Evolutionary conservation across 2,113 vertebrate species (phyloP).

Genomic region (Aegypius monachus): DNA sequence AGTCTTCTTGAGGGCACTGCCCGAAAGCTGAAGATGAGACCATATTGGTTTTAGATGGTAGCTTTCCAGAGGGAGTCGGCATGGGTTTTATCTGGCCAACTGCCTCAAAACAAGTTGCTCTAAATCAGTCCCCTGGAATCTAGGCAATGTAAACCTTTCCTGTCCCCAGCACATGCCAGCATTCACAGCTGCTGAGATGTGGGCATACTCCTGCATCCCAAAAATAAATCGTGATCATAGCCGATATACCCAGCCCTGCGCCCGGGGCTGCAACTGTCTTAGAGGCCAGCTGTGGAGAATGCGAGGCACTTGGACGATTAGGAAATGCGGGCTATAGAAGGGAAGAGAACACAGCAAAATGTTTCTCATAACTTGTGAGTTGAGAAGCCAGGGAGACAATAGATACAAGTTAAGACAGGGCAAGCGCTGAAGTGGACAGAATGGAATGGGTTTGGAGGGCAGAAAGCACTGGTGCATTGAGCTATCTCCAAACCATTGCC

Average conservation of each 20-base stretch:
- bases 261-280: slow-evolving; percentile 21
- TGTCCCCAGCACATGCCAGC: slow-evolving; percentile 8
- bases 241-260: neutral
- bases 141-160: slow-evolving; percentile 37
- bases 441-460: neutral
- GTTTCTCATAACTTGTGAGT: neutral
- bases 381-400: neutral
- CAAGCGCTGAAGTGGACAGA: neutral
- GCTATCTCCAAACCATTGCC: neutral
- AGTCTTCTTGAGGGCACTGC: neutral
- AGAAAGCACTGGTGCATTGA: neutral
- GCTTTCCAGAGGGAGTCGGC: neutral
- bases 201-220: slow-evolving; percentile 46
- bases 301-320: neutral
- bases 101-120: neutral
- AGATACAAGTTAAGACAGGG: neutral
- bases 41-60: neutral
- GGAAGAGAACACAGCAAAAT: neutral
- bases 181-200: slow-evolving; percentile 61
- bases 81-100: neutral
- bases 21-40: neutral
- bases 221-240: slow-evolving; percentile 46
- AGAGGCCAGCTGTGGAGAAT: slow-evolving; percentile 50
- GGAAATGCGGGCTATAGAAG: slow-evolving; percentile 44
- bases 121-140: slow-evolving; percentile 40